phyloP scores from a whole-genome alignment of 2,797 vertebrate species.

The Sternotherus odoratus region DNA sequence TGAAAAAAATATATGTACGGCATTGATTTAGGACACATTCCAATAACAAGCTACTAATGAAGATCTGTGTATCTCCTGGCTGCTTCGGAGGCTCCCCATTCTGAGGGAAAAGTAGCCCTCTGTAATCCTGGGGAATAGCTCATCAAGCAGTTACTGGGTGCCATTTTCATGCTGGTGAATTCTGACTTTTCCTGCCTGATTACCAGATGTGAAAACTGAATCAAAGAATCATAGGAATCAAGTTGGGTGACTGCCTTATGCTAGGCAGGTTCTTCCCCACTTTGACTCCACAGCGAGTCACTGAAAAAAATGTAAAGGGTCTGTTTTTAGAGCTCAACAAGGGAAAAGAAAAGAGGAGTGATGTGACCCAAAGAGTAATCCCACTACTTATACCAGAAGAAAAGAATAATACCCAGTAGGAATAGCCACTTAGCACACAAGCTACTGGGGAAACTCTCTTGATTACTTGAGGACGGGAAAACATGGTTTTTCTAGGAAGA shows the following conservation, averaged over 20 bases:
- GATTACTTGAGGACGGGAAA: not conserved
- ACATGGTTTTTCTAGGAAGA: not conserved
- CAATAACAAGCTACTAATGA: not conserved
- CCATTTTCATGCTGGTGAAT: not conserved
- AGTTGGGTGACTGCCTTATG: not conserved
- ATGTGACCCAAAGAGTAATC: not conserved
- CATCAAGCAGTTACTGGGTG: not conserved
- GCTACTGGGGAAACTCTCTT: not conserved
- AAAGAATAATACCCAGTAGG: not conserved
- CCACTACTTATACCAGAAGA: not conserved
- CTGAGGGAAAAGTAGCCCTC: not conserved
- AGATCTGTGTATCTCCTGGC: not conserved
- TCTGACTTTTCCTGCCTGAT: not conserved
- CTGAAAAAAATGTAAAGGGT: not conserved
- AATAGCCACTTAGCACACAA: not conserved
- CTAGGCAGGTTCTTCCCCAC: not conserved
- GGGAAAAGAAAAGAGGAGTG: not conserved
- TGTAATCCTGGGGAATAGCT: not conserved
- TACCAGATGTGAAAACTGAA: not conserved
- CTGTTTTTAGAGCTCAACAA: not conserved
- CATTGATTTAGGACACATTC: not conserved
- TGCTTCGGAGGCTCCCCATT: not conserved
- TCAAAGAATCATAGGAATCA: not conserved
- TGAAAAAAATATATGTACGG: constrained; percentile 3
- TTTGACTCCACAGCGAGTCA: not conserved